phyloP scores from a whole-genome alignment of 2,888 invertebrate genomes.

The Opisthograptis luteolata region DNA sequence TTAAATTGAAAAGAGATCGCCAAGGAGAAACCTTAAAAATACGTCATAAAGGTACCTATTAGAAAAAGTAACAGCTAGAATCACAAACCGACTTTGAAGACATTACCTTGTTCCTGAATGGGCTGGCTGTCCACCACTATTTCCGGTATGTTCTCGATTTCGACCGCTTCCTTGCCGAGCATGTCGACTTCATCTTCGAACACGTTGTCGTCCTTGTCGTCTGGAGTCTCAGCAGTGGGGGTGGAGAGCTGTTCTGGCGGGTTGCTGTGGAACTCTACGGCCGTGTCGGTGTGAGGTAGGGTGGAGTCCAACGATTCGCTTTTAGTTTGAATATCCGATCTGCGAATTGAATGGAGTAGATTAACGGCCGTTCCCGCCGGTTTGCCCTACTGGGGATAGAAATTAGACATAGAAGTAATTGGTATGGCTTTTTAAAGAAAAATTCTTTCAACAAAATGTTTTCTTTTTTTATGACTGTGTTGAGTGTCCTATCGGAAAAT shows the following conservation, averaged over 20 bases:
- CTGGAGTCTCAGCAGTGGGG: background rate
- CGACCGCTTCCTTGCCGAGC: slow-evolving; percentile 27
- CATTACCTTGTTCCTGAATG: slow-evolving; percentile 51
- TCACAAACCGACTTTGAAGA: no score
- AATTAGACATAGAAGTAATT: no score
- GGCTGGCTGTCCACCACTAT: slow-evolving; percentile 40
- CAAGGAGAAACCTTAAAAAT: no score
- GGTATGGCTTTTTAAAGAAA: no score
- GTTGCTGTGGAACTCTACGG: slow-evolving; percentile 2
- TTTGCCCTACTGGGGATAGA: no score
- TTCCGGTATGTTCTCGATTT: slow-evolving; percentile 37
- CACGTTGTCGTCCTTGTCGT: slow-evolving; percentile 17
- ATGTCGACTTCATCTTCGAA: slow-evolving; percentile 32
- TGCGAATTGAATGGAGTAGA: background rate
- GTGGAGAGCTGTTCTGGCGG: background rate
- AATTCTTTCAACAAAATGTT: no score
- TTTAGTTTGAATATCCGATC: slow-evolving; percentile 21
- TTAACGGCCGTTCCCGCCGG: no score
- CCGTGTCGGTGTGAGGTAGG: slow-evolving; percentile 8
- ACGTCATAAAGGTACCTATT: no score
- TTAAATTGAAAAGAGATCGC: no score
- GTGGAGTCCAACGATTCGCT: slow-evolving; percentile 19
- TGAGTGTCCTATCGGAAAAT: no score
- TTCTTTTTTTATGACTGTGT: no score
- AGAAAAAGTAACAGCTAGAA: no score